Evolutionary conservation across 2,888 invertebrate species (phyloP).

Genomic region (Halictus quadricinctus): DNA sequence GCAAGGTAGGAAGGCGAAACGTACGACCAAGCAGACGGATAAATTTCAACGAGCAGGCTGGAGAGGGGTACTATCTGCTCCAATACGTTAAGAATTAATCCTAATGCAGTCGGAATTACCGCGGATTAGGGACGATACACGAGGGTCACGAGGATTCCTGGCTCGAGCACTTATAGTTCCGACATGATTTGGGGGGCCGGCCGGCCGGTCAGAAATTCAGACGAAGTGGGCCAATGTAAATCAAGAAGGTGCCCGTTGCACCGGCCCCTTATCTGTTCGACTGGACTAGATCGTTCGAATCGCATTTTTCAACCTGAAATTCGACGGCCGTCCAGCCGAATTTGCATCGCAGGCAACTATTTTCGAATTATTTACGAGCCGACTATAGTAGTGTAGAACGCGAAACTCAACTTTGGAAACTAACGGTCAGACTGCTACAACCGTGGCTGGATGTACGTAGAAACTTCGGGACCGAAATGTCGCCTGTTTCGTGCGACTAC

Average conservation of each 20-base stretch:
- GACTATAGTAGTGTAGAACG: neutral
- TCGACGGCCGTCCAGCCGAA: conserved; percentile 22
- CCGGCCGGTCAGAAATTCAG: conserved; percentile 52
- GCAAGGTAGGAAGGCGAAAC: neutral
- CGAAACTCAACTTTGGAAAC: neutral
- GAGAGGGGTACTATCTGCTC: neutral
- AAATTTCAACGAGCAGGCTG: neutral
- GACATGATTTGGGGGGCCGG: conserved; percentile 47
- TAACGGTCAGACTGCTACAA: neutral
- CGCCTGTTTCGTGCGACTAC: neutral
- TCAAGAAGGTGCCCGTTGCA: conserved; percentile 58
- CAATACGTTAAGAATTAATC: conserved; percentile 56
- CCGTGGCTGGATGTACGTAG: neutral
- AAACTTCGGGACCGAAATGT: neutral
- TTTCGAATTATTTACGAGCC: conserved; percentile 22
- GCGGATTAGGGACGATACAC: conserved; percentile 42
- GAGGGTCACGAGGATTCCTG: conserved; percentile 22
- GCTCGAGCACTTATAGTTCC: conserved; percentile 41
- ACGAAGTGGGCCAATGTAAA: conserved; percentile 59
- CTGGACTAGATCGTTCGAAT: neutral
- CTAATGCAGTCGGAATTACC: conserved; percentile 46
- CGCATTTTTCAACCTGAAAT: conserved; percentile 32
- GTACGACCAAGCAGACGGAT: neutral
- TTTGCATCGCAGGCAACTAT: conserved; percentile 47
- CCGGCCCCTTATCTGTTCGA: conserved; percentile 48